Base-by-base conservation (phyloP, 2,113 vertebrate genomes). In the Beaufortia kweichowensis region DNA sequence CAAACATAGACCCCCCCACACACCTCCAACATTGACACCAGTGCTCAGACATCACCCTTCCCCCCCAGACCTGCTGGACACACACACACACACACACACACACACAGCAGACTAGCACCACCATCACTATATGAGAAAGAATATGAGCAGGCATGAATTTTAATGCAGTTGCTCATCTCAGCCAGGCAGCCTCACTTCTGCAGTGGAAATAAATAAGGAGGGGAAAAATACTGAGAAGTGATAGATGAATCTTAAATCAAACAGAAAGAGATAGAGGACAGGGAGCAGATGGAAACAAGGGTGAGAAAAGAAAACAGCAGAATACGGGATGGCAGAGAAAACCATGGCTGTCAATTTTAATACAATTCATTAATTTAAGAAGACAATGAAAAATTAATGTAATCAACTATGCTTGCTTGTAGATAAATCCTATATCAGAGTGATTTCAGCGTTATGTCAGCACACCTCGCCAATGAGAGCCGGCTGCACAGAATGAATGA, bases 111-210 rank as follows among this genome's bases (percentile, higher is more conserved):
- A 61, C 61, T n/a, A 77, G 64, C 67, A 62, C 43, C 75, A 75
- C 39, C 28, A 64, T 29, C 43, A 57, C 85, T 79, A 23, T 82
- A 81, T 72, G 77, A 85, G 80, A 82, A 60, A 81, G 84, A 81
- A 84, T 82, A 82, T 75, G 85, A 63, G 81, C 86, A 83, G 87
- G 83, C 86, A 88, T 89, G 89, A 90, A 91, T 90, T 89, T 90
- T 88, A 90, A 90, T 90, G 88, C 55, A 7, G 10, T 81, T 59
- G 79, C 82, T 88, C 78, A 68, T 83, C 89, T 86, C 83, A 84
- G 88, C 84, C 78, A 64, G 82, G 79, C 77, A 77, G 75, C 81
- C 83, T 76, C 70, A 77, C 78, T 88, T 75, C 78, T 85, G 78
- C 83, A 79, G 78, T 79, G 73, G 68, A 84, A 86, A 87, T 84